Evolutionary conservation across 2,888 invertebrate species (phyloP), one percentile per base, ranked within the genome.

Genomic region (Anoplius nigerrimus): DNA sequence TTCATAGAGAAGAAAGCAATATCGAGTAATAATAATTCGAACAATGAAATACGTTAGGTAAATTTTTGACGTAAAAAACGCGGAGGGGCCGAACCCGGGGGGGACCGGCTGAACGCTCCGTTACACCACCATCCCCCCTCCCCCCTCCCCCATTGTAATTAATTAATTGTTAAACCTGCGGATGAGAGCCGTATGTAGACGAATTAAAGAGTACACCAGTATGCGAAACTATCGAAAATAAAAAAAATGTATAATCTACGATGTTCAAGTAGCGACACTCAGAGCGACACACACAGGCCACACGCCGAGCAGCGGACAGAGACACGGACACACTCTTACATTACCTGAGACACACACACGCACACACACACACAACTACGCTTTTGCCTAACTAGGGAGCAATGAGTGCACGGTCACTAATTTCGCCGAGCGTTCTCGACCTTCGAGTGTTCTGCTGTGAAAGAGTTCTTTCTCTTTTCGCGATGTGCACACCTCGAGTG

Each of bases 1-100:
- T 66, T 64, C 64, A 71, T 55, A 57, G 71, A 72, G 68, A 70
- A 74, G 64, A 71, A 80, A 80, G 80, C 79, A 80, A 80, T 80
- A 79, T 74, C 65, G 68, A 76, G 72, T 76, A 80, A 78, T 80
- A 80, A 74, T 73, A 56, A 66, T 66, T 48, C 48, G 34, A 69
- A 59, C 43, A 72, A 46, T 48, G 62, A 58, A 42, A 62, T 34
- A 34, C 34, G 43, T 24, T 60, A 62, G 66, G 34, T 48, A 52
- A 54, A 71, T 51, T 27, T 51, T 27, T 56, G 15, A 60, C 68
- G 56, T 56, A 71, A 71, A 65, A 67, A 59, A 59, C 51, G 42
- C 27, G 53, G 48, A 71, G 63, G 61, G 42, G 60, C 22, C 20
- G 52, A 58, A 57, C 42, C 46, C 57, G 58, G 34, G 48, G 54